Percentiles rank a stretch among this genome's conserved stretches.
Evolutionary conservation across 53 echinoderm and acorn worm species (phyloP).

Genomic region (Antedon mediterranea): DNA sequence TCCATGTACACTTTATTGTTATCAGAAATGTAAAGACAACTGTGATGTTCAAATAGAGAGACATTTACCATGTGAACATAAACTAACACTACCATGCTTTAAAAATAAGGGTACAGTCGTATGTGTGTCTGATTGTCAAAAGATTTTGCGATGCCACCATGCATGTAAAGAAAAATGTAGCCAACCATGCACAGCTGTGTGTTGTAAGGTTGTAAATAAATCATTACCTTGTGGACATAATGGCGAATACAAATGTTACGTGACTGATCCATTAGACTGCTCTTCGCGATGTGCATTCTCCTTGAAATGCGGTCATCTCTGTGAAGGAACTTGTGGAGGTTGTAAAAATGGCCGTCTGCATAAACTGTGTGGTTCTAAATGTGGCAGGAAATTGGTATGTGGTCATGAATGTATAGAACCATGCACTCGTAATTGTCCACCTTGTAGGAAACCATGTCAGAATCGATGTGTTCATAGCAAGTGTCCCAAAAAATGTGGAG

Average conservation of each 20-base stretch:
- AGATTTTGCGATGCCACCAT: slow-evolving; percentile 8
- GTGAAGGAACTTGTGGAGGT: neutral
- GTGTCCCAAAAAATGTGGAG: slow-evolving; percentile 28
- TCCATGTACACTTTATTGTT: slow-evolving; percentile 17
- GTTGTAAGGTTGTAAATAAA: slow-evolving; percentile 7
- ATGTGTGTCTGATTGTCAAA: neutral
- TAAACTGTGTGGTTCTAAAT: slow-evolving; percentile 17
- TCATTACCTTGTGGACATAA: neutral
- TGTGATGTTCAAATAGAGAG: neutral
- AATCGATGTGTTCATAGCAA: slow-evolving; percentile 24
- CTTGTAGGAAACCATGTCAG: slow-evolving; percentile 28
- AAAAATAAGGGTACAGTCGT: neutral
- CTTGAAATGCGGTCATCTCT: neutral
- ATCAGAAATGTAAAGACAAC: neutral
- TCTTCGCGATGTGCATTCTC: neutral
- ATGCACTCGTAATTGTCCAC: slow-evolving; percentile 36
- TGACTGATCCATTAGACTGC: neutral
- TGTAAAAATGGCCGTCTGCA: slow-evolving; percentile 26
- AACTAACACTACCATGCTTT: neutral
- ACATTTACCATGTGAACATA: slow-evolving; percentile 1
- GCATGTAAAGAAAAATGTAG: slow-evolving; percentile 3
- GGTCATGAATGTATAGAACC: slow-evolving; percentile 38
- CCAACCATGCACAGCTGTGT: slow-evolving; percentile 6
- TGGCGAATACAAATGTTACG: neutral
- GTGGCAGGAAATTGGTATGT: slow-evolving; percentile 35